Percentiles rank a stretch among this genome's conserved stretches.
These are phyloP conservation scores for Acropora tenuis DNA, from an alignment of 64 coral and sea anemone species.

Conservation along the genomic window DNA sequence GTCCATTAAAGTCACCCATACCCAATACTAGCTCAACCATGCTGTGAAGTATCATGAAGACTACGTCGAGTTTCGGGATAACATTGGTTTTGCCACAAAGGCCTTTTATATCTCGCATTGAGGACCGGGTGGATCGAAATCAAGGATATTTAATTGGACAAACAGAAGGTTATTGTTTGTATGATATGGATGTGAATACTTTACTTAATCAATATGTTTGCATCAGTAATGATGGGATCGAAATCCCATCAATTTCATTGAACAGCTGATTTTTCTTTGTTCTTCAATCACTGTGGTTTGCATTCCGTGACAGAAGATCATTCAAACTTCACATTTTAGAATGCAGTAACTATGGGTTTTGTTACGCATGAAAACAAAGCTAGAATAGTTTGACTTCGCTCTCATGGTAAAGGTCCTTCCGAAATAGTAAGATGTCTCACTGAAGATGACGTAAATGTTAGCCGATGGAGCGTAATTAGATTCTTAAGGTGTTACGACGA, in stretches of 20 bases:
- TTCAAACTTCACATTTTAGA: too few relatives aligned
- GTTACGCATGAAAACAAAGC: too few relatives aligned
- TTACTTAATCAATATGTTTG: neutral
- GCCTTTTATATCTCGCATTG: slow-evolving; percentile 5
- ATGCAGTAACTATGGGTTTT: too few relatives aligned
- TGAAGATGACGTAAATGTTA: neutral
- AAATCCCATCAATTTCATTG: neutral
- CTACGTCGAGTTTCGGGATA: neutral
- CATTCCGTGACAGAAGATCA: too few relatives aligned
- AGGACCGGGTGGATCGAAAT: neutral
- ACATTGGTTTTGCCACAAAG: neutral
- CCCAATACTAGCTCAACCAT: neutral
- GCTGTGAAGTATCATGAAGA: slow-evolving; percentile 30
- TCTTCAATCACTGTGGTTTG: neutral
- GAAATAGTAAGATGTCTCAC: neutral
- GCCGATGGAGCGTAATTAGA: neutral
- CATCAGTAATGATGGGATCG: too few relatives aligned
- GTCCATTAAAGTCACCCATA: too few relatives aligned
- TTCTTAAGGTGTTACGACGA: neutral
- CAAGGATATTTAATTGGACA: neutral
- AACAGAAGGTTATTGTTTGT: neutral
- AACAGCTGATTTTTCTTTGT: neutral
- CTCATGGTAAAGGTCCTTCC: neutral
- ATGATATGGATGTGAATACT: neutral
- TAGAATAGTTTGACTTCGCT: too few relatives aligned